These are phyloP conservation scores for Drosophila subquinaria DNA, from an alignment of 2,888 invertebrate species.

Conservation along the genomic window DNA sequence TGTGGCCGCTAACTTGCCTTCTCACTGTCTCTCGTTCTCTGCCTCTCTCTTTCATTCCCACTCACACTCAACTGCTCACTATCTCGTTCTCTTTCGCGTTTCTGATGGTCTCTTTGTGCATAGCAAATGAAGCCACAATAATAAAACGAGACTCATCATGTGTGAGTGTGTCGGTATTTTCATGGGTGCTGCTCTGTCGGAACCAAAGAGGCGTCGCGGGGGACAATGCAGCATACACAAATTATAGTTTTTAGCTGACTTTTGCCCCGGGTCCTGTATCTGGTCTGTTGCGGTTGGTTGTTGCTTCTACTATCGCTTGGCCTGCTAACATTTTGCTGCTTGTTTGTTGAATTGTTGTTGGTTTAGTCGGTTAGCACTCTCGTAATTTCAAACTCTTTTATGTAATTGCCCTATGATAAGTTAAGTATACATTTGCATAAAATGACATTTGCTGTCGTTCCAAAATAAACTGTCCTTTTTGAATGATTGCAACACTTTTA, in stretches of 20 bases:
- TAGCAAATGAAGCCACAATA: slow-evolving; percentile 81
- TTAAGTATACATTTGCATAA: slow-evolving; percentile 31
- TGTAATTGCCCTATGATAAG: slow-evolving; percentile 43
- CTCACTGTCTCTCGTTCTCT: slow-evolving; percentile 1
- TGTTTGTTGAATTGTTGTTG: slow-evolving; percentile 20
- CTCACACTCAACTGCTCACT: slow-evolving; percentile 4
- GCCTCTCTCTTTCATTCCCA: not conserved
- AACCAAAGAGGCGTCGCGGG: not conserved
- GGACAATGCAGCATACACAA: slow-evolving; percentile 52
- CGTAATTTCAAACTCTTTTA: slow-evolving; percentile 63
- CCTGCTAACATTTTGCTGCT: slow-evolving; percentile 49
- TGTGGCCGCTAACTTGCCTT: slow-evolving; percentile 57
- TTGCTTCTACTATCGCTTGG: slow-evolving; percentile 33
- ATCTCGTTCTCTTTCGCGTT: not conserved
- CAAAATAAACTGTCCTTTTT: slow-evolving; percentile 37
- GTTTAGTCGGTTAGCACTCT: slow-evolving; percentile 15
- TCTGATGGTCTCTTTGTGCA: slow-evolving; percentile 58
- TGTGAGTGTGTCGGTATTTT: slow-evolving; percentile 11
- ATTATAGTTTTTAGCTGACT: slow-evolving; percentile 73
- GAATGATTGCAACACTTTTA: not conserved
- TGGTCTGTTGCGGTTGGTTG: slow-evolving; percentile 27
- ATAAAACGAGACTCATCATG: slow-evolving; percentile 60
- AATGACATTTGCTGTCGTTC: slow-evolving; percentile 27
- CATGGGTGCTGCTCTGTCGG: not conserved
- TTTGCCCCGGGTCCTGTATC: slow-evolving; percentile 11